Evolutionary conservation across 2,888 invertebrate species (phyloP).

Genomic region (Tridacna gigas): DNA sequence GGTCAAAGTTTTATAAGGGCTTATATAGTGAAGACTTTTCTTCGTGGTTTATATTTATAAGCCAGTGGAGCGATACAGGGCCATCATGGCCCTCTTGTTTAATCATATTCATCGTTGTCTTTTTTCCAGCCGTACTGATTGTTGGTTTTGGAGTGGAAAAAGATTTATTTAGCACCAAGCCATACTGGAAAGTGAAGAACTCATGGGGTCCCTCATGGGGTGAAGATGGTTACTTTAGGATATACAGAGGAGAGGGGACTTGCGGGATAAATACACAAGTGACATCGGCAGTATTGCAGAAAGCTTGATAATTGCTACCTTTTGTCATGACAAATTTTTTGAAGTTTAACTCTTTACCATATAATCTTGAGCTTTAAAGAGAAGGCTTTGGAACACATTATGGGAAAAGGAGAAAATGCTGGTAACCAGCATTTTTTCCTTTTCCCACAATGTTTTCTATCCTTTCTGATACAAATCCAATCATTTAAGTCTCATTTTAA

Average conservation of each 20-base stretch:
- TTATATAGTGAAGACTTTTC: no score
- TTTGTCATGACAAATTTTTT: neutral
- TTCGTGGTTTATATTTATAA: no score
- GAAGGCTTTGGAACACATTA: neutral
- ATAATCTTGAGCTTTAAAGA: neutral
- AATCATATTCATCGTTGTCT: no score
- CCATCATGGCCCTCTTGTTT: no score
- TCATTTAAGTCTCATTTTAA: no score
- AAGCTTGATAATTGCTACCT: conserved; percentile 14
- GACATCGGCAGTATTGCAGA: conserved; percentile 73
- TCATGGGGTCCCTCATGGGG: conserved; percentile 82
- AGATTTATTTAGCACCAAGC: conserved; percentile 68
- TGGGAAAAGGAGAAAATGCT: no score
- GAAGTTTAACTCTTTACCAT: neutral
- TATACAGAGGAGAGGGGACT: conserved; percentile 74
- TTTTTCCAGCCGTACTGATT: conserved; percentile 75
- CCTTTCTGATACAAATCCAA: no score
- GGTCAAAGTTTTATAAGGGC: no score
- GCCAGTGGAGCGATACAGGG: no score
- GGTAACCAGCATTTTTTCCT: no score
- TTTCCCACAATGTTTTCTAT: no score
- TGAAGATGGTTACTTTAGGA: conserved; percentile 78
- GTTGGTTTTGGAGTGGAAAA: conserved; percentile 78
- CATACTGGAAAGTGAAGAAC: conserved; percentile 80
- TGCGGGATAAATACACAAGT: conserved; percentile 81